These are phyloP conservation scores for Oligia latruncula DNA, from an alignment of 2,888 invertebrate species.

Conservation along the genomic window DNA sequence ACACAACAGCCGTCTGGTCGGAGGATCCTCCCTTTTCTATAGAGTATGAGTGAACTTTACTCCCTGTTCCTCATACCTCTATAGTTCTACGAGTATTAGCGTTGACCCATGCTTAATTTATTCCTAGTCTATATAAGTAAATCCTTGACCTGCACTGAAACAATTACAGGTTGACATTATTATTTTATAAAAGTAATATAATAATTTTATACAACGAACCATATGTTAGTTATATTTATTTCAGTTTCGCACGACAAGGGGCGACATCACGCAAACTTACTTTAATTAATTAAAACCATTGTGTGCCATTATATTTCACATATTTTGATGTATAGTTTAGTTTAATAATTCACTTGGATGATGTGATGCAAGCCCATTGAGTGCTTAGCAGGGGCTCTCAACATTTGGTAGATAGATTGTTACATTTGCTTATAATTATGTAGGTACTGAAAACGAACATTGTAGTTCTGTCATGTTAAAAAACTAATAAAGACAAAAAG, in stretches of 20 bases:
- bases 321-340: slow-evolving; percentile 32
- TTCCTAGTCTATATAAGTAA: background rate
- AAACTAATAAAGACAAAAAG: too few species aligned
- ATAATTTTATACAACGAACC: slow-evolving; percentile 6
- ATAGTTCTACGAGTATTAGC: background rate
- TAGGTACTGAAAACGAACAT: background rate
- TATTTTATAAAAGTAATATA: slow-evolving; percentile 25
- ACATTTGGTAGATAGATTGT: slow-evolving; percentile 5
- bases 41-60: too few species aligned
- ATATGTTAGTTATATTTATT: slow-evolving; percentile 54
- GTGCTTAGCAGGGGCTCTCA: slow-evolving; percentile 20
- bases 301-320: slow-evolving; percentile 33
- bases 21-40: too few species aligned
- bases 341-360: slow-evolving; percentile 43
- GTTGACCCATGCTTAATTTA: background rate
- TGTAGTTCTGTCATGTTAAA: background rate
- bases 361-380: slow-evolving; percentile 22
- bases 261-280: slow-evolving; percentile 61
- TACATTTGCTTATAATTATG: too few species aligned
- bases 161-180: slow-evolving; percentile 13
- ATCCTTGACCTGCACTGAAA: slow-evolving; percentile 30
- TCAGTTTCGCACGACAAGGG: slow-evolving; percentile 30
- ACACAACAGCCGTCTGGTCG: too few species aligned
- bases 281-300: slow-evolving; percentile 57
- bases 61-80: too few species aligned